A percentile compares a stretch with the other conserved stretches of the same genome.
Conservation (phyloP, 2,113 vertebrate species). For the Istiophorus platypterus region DNA sequence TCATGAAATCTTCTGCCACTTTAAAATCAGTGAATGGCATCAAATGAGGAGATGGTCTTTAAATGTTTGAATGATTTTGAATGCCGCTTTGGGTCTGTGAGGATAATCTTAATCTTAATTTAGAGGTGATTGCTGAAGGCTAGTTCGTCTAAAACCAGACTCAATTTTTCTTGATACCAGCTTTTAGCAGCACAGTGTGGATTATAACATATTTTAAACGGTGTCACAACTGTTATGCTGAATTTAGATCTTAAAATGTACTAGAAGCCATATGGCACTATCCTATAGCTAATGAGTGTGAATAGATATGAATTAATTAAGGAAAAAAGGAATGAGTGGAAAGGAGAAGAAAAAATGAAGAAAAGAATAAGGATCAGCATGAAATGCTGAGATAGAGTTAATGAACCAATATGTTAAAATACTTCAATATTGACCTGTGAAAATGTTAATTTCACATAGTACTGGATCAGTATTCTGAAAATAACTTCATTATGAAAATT, state of each 20-base stretch:
- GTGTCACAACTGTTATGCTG: slow-evolving; percentile 26
- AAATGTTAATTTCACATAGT: slow-evolving; percentile 11
- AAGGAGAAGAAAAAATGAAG: slow-evolving; percentile 27
- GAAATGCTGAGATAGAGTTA: slow-evolving; percentile 19
- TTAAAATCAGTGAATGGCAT: slow-evolving; percentile 27
- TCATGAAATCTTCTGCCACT: slow-evolving; percentile 13
- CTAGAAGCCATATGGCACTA: slow-evolving; percentile 60
- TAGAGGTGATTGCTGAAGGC: neutral
- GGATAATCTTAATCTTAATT: slow-evolving; percentile 5
- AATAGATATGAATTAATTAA: slow-evolving; percentile 62
- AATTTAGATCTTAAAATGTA: slow-evolving; percentile 50
- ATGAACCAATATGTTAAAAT: slow-evolving; percentile 33
- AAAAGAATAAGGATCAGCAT: slow-evolving; percentile 33
- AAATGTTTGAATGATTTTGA: slow-evolving; percentile 18
- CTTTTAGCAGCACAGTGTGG: neutral
- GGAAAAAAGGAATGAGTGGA: slow-evolving; percentile 18
- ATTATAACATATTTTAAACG: slow-evolving; percentile 49
- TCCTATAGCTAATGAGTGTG: slow-evolving; percentile 58
- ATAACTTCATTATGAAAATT: neutral
- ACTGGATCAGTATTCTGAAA: neutral
- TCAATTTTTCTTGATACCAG: slow-evolving; percentile 12
- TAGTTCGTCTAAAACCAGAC: neutral
- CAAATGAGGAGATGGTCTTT: slow-evolving; percentile 10
- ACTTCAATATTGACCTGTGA: slow-evolving; percentile 2
- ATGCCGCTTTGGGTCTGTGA: slow-evolving; percentile 21